A percentile compares a stretch with the other conserved stretches of the same genome.
These are phyloP conservation scores for Protonemura montana DNA, from an alignment of 2,888 invertebrate species.

Conservation along the genomic window DNA sequence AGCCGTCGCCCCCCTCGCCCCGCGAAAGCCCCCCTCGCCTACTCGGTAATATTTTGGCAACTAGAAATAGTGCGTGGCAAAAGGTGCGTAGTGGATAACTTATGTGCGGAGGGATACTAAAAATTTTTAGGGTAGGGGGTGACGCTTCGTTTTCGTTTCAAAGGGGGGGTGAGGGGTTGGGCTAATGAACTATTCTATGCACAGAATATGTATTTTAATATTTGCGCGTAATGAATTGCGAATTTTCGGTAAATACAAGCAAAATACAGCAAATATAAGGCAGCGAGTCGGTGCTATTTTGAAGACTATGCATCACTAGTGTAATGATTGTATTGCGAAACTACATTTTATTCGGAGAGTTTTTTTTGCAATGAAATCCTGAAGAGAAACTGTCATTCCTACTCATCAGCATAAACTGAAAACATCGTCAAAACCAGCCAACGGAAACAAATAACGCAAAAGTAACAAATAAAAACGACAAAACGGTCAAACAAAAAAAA, in stretches of 20 bases:
- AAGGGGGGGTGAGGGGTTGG: neutral
- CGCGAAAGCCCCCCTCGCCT: neutral
- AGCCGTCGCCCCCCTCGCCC: neutral
- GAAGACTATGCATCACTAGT: too few species aligned
- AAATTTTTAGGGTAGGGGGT: constrained; percentile 50
- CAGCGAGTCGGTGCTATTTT: too few species aligned
- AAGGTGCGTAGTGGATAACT: constrained; percentile 62
- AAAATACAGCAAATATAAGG: neutral
- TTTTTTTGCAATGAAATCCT: too few species aligned
- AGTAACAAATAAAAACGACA: too few species aligned
- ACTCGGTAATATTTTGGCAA: constrained; percentile 67
- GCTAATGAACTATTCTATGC: constrained; percentile 21
- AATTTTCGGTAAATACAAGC: neutral
- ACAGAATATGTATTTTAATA: neutral
- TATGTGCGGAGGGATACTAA: constrained; percentile 51
- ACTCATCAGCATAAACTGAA: too few species aligned
- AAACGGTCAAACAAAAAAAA: too few species aligned
- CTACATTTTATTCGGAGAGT: too few species aligned
- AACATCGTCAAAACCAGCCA: neutral
- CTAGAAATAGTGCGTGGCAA: constrained; percentile 69
- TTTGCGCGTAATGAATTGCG: neutral
- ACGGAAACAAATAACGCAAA: neutral
- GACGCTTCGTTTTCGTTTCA: neutral
- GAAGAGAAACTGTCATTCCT: too few species aligned
- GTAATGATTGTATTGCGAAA: too few species aligned